These are phyloP conservation scores for Lasioglossum pauxillum DNA, from an alignment of 2,888 invertebrate species.

Conservation along the genomic window DNA sequence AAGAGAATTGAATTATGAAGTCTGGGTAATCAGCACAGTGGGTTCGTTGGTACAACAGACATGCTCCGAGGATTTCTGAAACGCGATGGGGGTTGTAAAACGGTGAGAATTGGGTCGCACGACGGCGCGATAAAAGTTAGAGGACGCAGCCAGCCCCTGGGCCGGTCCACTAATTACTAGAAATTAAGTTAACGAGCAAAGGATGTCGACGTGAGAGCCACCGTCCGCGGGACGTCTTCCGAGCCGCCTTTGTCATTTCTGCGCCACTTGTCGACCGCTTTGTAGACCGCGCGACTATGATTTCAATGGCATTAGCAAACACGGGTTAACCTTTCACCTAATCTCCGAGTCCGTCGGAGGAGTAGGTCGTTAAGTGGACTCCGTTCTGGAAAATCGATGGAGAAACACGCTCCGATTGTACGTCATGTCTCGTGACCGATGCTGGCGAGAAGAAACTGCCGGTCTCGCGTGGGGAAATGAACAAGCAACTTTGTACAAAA, in stretches of 20 bases:
- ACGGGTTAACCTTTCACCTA: not conserved
- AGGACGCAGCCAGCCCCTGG: conserved; percentile 4
- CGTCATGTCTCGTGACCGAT: not conserved
- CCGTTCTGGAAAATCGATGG: conserved; percentile 4
- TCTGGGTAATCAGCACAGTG: not conserved
- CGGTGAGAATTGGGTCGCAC: conserved; percentile 59
- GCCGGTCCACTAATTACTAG: conserved; percentile 49
- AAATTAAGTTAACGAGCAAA: conserved; percentile 58
- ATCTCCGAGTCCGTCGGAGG: not conserved
- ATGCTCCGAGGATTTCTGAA: not conserved
- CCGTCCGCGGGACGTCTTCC: conserved; percentile 31
- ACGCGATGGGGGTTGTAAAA: not conserved
- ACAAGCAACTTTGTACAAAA: not conserved
- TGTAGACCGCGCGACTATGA: conserved; percentile 9
- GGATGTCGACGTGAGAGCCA: conserved; percentile 46
- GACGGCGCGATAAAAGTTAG: conserved; percentile 40
- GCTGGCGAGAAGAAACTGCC: not conserved
- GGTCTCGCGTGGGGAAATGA: not conserved
- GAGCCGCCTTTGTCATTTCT: conserved; percentile 14
- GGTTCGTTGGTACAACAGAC: not conserved
- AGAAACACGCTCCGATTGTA: not conserved
- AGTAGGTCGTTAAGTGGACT: not conserved
- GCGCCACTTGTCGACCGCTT: not conserved
- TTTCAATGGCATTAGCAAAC: conserved; percentile 13
- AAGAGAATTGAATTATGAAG: not conserved